Conservation (phyloP, 1,140 invertebrate genomes). For the Heliconius eleuchia region DNA sequence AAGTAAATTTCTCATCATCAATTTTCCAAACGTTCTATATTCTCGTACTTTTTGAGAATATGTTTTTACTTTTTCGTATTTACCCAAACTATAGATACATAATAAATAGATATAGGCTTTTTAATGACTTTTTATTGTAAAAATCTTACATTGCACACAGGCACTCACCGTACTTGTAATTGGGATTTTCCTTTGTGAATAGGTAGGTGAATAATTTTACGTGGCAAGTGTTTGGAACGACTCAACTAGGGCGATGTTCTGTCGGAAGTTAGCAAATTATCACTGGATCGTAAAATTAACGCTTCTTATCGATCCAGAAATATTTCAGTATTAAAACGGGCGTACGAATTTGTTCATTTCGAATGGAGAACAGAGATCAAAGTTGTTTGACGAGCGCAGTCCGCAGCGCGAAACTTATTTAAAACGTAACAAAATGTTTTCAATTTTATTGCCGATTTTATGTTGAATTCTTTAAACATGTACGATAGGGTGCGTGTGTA, state of each 20-base stretch:
- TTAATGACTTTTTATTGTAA: not conserved
- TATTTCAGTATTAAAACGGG: constrained; percentile 61
- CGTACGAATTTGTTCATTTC: constrained; percentile 64
- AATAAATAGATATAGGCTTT: not conserved
- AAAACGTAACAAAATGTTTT: constrained; percentile 81
- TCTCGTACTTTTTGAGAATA: not conserved
- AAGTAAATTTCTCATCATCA: too few relatives aligned
- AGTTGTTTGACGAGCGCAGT: constrained; percentile 50
- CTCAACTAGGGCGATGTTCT: constrained; percentile 76
- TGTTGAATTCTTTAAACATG: constrained; percentile 79
- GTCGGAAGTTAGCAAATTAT: constrained; percentile 81
- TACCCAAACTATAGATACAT: not conserved
- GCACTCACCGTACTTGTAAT: constrained; percentile 30
- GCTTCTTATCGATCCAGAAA: constrained; percentile 79
- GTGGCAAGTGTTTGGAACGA: constrained; percentile 73
- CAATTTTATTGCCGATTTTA: constrained; percentile 81
- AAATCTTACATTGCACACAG: not conserved
- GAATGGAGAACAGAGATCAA: constrained; percentile 61
- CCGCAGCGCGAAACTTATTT: constrained; percentile 74
- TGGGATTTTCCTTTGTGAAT: constrained; percentile 52
- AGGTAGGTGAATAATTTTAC: constrained; percentile 58
- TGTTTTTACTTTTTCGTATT: too few relatives aligned
- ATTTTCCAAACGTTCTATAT: too few relatives aligned
- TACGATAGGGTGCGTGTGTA: constrained; percentile 62
- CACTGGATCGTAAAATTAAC: constrained; percentile 81